A percentile compares a stretch with the other conserved stretches of the same genome.
These are phyloP conservation scores for Abramis brama DNA, from an alignment of 2,113 vertebrate genomes.

Conservation along the genomic window DNA sequence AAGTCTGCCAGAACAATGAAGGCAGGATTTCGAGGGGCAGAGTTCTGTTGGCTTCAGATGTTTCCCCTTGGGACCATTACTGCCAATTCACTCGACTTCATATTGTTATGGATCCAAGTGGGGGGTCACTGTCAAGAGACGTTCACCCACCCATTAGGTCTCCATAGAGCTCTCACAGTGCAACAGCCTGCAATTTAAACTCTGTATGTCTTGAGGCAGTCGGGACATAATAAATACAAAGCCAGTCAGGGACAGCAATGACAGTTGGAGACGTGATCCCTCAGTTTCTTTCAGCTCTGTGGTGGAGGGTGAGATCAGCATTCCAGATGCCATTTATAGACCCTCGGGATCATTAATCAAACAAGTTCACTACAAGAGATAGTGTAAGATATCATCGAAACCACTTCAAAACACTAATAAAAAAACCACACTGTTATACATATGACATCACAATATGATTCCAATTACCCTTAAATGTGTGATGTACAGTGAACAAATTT, in stretches of 20 bases:
- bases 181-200: slow-evolving; percentile 47
- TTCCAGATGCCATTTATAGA: slow-evolving; percentile 67
- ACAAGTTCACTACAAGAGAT: slow-evolving; percentile 60
- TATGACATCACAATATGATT: slow-evolving; percentile 64
- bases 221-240: slow-evolving; percentile 57
- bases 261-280: slow-evolving; percentile 59
- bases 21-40: slow-evolving; percentile 28
- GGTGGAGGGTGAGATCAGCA: slow-evolving; percentile 66
- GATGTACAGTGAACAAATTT: slow-evolving; percentile 52
- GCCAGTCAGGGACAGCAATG: slow-evolving; percentile 59
- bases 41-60: slow-evolving; percentile 50
- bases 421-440: slow-evolving; percentile 57
- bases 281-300: slow-evolving; percentile 55
- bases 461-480: slow-evolving; percentile 54
- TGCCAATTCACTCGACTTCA: slow-evolving; percentile 31
- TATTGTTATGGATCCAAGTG: slow-evolving; percentile 40
- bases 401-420: slow-evolving; percentile 59
- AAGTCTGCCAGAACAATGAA: slow-evolving; percentile 51
- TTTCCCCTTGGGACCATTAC: slow-evolving; percentile 33
- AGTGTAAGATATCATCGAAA: slow-evolving; percentile 58
- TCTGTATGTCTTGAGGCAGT: slow-evolving; percentile 56
- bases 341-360: slow-evolving; percentile 74
- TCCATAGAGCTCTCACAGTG: slow-evolving; percentile 50
- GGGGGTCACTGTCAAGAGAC: slow-evolving; percentile 48
- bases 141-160: slow-evolving; percentile 58